Base-by-base conservation (phyloP, 2,113 vertebrate genomes). In the Gymnocephalus cernua region DNA sequence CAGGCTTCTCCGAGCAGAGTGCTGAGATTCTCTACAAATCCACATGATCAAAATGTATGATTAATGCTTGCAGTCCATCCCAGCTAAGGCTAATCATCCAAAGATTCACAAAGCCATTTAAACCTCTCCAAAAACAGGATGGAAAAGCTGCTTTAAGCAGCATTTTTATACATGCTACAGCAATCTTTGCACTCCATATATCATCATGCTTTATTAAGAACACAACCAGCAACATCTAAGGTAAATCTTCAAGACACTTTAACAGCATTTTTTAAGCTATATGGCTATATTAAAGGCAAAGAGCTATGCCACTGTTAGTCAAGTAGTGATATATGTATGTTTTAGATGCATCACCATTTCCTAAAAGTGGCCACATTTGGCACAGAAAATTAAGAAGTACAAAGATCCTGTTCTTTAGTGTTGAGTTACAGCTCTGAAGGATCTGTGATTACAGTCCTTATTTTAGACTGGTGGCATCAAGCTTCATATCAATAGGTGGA, bases 371-470 rank as follows among this genome's bases (percentile, higher is more conserved):
- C 13, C 51, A 11, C 29, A 78, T 57, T 79, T 27, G 18, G n/a
- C 66, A 44, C 15, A 29, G 8, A 80, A 62, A 81, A 70, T 56
- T 13, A 68, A 65, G 59, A 66, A 29, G 16, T 12, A 83, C 66
- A 73, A 62, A 82, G 81, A 85, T 67, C 44, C 29, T 14, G 25
- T 77, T 76, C 18, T 35, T 77, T 85, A 84, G 73, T 45, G 41
- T 69, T 78, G 74, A 74, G 76, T 83, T 87, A 62, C 77, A 79
- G 47, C 68, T 83, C 61, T 77, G 83, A 89, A 89, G 77, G 79
- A 83, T 89, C 82, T 76, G 68, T 91, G 89, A 94, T 91, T 91
- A 88, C 86, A 78, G 58, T 74, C 77, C 78, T 89, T 59, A 72
- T 89, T 85, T 88, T 90, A 77, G 77, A 72, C 77, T n/a, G 47